Base-by-base conservation (phyloP, 2,888 invertebrate species). In the Galerucella pusilla region DNA sequence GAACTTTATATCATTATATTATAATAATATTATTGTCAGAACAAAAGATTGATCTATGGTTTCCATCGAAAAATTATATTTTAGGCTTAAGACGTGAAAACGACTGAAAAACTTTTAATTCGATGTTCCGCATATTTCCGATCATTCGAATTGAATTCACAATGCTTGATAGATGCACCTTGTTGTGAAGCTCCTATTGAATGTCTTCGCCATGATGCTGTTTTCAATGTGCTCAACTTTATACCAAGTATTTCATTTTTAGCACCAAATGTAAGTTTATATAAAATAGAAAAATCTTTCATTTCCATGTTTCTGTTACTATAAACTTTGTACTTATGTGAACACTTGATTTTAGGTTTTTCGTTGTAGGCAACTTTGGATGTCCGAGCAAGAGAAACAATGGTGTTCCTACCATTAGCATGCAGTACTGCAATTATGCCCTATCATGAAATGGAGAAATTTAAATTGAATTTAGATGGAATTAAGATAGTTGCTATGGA, bases 371-470 rank as follows among this genome's bases (percentile, higher is more conserved):
- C 88, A 71, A 86, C 90, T 72, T 88, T 88, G 73, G 87, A 90
- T 82, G 85, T 90, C 42, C 70, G 64, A 86, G 90, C 96, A 49
- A 90, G 90, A 83, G 93, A 93, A 86, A 92, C 94, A 2, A 93
- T 96, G 91, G 89, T 96, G 78, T 96, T 97, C 87, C 88, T 97
- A 75, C 97, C 97, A 59, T 89, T 97, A 76, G 94, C 95, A 60
- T 92, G 93, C 79, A 94, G 96, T 83, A 92, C 93, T 74, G 92
- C 93, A 76, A 91, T 93, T 71, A 88, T 95, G 83, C 91, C 94
- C 84, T 96, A 93, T 86, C 89, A 93, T 83, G 90, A 91, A 84
- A 88, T 96, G 80, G 91, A 92, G 84, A 88, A 89, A 81, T 86
- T 89, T 79, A 88, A 89, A 82, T 86, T 91, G 81, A 85, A 89